Percentiles rank a stretch among this genome's conserved stretches.
phyloP scores from a whole-genome alignment of 2,113 vertebrate genomes.

The Rhea americana region DNA sequence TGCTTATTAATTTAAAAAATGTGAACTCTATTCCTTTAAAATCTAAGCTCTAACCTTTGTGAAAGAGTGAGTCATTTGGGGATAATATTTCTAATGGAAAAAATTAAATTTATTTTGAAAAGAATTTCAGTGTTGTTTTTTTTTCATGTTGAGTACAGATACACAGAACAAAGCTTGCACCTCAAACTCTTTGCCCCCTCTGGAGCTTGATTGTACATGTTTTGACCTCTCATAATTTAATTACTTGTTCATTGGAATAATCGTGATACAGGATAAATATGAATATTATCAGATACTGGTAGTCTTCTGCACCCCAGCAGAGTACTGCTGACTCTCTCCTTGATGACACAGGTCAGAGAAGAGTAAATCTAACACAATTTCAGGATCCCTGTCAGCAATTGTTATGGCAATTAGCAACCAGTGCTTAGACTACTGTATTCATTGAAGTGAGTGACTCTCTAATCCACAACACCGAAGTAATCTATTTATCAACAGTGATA shows the following conservation, averaged over 20 bases:
- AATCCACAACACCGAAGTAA: neutral
- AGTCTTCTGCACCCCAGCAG: neutral
- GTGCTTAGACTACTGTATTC: neutral
- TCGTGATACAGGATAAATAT: neutral
- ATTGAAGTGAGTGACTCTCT: neutral
- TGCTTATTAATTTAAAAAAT: conserved; percentile 38
- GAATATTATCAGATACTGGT: neutral
- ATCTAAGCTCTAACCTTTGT: conserved; percentile 24
- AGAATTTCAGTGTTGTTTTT: neutral
- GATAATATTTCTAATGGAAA: conserved; percentile 71
- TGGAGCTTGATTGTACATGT: neutral
- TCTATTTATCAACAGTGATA: neutral
- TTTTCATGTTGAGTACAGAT: neutral
- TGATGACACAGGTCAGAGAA: neutral
- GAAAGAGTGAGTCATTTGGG: conserved; percentile 48
- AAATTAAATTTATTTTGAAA: conserved; percentile 80
- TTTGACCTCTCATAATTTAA: neutral
- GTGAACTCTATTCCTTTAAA: conserved; percentile 22
- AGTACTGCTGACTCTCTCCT: neutral
- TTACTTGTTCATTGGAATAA: neutral
- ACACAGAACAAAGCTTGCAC: neutral
- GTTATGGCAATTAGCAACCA: neutral
- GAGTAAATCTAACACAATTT: neutral
- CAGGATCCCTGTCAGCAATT: neutral
- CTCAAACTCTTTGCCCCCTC: neutral